Conservation (phyloP, 2,797 vertebrate species). For the Oceanodroma leucorhoa region DNA sequence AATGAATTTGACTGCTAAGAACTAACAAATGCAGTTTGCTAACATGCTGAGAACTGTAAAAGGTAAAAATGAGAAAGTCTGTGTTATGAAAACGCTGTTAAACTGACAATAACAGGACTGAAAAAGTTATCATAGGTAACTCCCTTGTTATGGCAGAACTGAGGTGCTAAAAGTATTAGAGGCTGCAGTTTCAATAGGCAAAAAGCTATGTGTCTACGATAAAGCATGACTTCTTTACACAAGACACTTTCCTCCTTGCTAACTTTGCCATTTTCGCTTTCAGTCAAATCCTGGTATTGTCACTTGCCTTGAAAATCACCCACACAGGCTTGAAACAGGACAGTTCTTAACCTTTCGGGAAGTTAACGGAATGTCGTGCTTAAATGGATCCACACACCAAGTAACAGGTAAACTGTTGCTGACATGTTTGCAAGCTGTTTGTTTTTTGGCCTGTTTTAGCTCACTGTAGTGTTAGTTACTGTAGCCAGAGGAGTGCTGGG, state of each 20-base stretch:
- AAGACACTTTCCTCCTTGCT: neutral
- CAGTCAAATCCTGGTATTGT: slow-evolving; percentile 92
- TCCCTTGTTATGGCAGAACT: neutral
- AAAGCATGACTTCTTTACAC: fast-evolving
- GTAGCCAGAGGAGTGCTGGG: neutral
- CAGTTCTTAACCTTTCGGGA: slow-evolving; percentile 92
- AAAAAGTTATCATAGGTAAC: neutral
- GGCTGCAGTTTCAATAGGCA: neutral
- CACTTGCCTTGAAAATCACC: slow-evolving; percentile 93
- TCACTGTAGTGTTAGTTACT: neutral
- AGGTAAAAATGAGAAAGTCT: neutral
- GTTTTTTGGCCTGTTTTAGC: neutral
- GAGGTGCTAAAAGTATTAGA: neutral
- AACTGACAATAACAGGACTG: neutral
- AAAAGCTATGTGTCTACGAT: neutral
- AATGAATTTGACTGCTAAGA: neutral
- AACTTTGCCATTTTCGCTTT: slow-evolving; percentile 12
- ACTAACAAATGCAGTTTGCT: neutral
- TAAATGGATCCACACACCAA: slow-evolving; percentile 84
- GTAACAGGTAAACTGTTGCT: slow-evolving; percentile 78
- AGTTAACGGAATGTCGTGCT: slow-evolving; percentile 90
- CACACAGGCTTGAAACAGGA: slow-evolving; percentile 92
- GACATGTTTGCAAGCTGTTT: neutral
- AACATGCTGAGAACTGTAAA: neutral
- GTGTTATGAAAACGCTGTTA: neutral